These are phyloP conservation scores for Simalia tracyae DNA, from an alignment of 2,797 vertebrate genomes.

Conservation along the genomic window DNA sequence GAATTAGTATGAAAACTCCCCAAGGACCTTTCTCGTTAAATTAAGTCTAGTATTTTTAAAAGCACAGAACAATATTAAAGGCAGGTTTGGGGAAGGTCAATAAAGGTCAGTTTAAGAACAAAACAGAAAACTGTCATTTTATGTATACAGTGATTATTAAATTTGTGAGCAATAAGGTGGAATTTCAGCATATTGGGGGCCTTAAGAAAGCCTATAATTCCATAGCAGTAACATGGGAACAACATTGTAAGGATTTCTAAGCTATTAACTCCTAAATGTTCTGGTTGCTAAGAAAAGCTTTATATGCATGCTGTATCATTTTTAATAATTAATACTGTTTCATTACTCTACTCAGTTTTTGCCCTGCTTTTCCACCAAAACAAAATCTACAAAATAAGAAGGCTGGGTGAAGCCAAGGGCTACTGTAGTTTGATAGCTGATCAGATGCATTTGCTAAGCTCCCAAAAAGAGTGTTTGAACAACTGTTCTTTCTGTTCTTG, in stretches of 20 bases:
- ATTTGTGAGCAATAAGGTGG: background rate
- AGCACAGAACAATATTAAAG: background rate
- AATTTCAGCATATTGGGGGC: background rate
- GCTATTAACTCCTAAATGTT: background rate
- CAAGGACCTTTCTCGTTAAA: background rate
- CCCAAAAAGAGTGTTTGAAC: background rate
- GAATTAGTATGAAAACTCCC: background rate
- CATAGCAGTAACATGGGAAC: too few species aligned
- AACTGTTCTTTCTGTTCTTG: background rate
- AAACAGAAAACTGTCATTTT: background rate
- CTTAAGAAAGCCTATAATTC: background rate
- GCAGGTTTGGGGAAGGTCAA: background rate
- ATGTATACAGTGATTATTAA: background rate
- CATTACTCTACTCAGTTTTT: background rate
- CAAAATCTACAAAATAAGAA: too few species aligned
- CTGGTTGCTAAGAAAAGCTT: background rate
- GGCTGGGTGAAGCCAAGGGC: too few species aligned
- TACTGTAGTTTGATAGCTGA: too few species aligned
- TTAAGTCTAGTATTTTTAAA: background rate
- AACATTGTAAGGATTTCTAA: background rate
- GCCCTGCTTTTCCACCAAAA: too few species aligned
- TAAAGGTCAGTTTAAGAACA: background rate
- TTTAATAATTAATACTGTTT: background rate
- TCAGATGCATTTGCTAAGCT: too few species aligned
- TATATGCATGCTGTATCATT: background rate